Base-by-base conservation (phyloP, 1,140 invertebrate genomes). In the Aethina tumida region DNA sequence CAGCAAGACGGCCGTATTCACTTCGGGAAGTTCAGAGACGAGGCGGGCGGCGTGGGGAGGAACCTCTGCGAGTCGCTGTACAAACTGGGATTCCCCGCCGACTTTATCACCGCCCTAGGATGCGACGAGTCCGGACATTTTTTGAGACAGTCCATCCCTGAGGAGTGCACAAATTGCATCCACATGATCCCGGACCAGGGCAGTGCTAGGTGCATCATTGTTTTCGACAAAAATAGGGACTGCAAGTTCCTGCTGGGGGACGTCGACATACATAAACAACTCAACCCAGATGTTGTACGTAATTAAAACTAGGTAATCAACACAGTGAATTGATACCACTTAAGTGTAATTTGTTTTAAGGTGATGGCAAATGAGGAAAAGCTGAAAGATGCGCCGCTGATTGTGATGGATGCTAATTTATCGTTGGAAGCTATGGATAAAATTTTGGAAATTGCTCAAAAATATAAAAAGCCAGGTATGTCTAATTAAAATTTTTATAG, bases 61-160 rank as follows among this genome's bases (percentile, higher is more conserved):
- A 97, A 97, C 55, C 69, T 96, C n/a, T 84, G 86, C 0, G 87
- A 93, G 46, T 82, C 83, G 27, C 63, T 97, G 5, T 69, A 69
- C 33, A 76, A 81, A 47, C 67, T 96, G 4, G 76, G 78, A 12
- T 68, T 67, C 4, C 56, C 65, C 2, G 74, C 79, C 0, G 65
- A 77, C 22, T 71, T 96, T 20, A 67, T 97, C 32, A 86, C 89
- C 0, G 79, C 80, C 1, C 64, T 96, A 25, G 91, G 90, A 0
- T 66, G 77, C 27, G 86, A 92, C 61, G 54, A 56, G 34, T 3
- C 17, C 35, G 45, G 45, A 21, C 12, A 24, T 10, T 32, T 43
- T 25, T 25, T 52, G 28, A 32, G 21, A 15, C 37, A 28, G n/a
- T 26, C 35, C 16, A 36, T 47, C 13, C 39, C 47, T 13, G 7